These are phyloP conservation scores for Altica lythri DNA, from an alignment of 2,888 invertebrate genomes.

Conservation along the genomic window DNA sequence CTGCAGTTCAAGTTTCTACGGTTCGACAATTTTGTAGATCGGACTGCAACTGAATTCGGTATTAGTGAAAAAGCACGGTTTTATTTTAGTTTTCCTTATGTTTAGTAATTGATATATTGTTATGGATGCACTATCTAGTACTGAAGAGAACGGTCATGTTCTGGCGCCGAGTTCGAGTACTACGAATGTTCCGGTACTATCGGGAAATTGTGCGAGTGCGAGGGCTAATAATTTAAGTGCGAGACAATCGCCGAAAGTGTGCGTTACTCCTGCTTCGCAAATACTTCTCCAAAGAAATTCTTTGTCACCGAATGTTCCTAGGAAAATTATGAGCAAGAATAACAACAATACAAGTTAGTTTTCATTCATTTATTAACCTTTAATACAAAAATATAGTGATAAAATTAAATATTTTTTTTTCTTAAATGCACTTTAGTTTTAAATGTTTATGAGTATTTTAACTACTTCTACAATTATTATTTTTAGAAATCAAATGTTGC, in stretches of 20 bases:
- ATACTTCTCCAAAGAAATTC: slow-evolving; percentile 55
- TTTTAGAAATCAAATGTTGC: too few species aligned
- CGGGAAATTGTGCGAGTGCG: slow-evolving; percentile 47
- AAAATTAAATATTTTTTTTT: too few species aligned
- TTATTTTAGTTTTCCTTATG: slow-evolving; percentile 18
- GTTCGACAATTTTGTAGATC: slow-evolving; percentile 48
- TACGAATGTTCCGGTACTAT: slow-evolving; percentile 33
- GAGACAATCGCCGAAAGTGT: slow-evolving; percentile 50
- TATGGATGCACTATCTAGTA: slow-evolving; percentile 28
- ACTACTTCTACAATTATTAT: too few species aligned
- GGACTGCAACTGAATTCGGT: slow-evolving; percentile 36
- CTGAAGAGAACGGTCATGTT: slow-evolving; percentile 33
- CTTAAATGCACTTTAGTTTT: too few species aligned
- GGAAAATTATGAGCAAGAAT: slow-evolving; percentile 68
- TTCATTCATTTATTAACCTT: neutral
- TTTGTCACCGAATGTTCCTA: slow-evolving; percentile 61
- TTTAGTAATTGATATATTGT: slow-evolving; percentile 8
- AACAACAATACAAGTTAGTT: slow-evolving; percentile 69
- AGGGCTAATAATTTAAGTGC: slow-evolving; percentile 44
- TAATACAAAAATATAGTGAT: too few species aligned
- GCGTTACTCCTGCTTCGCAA: slow-evolving; percentile 41
- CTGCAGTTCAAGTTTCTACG: slow-evolving; percentile 52
- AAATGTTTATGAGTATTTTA: too few species aligned
- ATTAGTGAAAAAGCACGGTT: slow-evolving; percentile 6
- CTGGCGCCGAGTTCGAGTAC: slow-evolving; percentile 30